Conservation (phyloP, 1,140 invertebrate species). For the Probaryconus sp. region DNA sequence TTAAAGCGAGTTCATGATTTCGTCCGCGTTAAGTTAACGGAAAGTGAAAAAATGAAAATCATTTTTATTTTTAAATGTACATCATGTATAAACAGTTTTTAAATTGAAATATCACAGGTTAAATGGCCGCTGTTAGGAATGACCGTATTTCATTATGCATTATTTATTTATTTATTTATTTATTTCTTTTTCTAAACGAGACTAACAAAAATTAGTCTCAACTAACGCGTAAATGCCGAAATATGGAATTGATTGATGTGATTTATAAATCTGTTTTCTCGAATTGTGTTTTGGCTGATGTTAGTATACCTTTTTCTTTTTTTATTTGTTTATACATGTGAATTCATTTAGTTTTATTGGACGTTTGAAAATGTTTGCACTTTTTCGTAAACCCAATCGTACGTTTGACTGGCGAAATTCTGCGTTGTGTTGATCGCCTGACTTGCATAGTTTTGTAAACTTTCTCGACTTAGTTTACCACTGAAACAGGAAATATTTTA, state of each 20-base stretch:
- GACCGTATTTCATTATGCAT: slow-evolving; percentile 66
- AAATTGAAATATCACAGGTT: slow-evolving; percentile 78
- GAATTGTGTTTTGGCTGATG: slow-evolving; percentile 3
- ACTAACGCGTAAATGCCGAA: slow-evolving; percentile 71
- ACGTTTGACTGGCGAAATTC: slow-evolving; percentile 81
- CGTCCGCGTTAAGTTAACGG: too few relatives aligned
- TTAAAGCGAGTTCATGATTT: too few relatives aligned
- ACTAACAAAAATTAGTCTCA: slow-evolving; percentile 52
- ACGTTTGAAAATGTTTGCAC: slow-evolving; percentile 84
- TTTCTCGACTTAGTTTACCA: slow-evolving; percentile 86
- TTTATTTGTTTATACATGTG: slow-evolving; percentile 41
- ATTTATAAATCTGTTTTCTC: background rate
- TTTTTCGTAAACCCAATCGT: slow-evolving; percentile 86
- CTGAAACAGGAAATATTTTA: slow-evolving; percentile 77
- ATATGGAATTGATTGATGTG: slow-evolving; percentile 29
- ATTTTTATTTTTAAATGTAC: too few relatives aligned
- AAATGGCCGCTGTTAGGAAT: slow-evolving; percentile 69
- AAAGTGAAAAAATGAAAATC: too few relatives aligned
- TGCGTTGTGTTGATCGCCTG: slow-evolving; percentile 83
- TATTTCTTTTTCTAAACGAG: too few relatives aligned
- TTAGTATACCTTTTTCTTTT: slow-evolving; percentile 25
- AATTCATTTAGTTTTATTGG: slow-evolving; percentile 69
- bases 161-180: slow-evolving; percentile 1
- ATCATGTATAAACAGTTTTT: too few relatives aligned
- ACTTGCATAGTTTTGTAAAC: slow-evolving; percentile 82